Evolutionary conservation across 2,113 vertebrate species (phyloP).

Genomic region (Arvicanthis niloticus): DNA sequence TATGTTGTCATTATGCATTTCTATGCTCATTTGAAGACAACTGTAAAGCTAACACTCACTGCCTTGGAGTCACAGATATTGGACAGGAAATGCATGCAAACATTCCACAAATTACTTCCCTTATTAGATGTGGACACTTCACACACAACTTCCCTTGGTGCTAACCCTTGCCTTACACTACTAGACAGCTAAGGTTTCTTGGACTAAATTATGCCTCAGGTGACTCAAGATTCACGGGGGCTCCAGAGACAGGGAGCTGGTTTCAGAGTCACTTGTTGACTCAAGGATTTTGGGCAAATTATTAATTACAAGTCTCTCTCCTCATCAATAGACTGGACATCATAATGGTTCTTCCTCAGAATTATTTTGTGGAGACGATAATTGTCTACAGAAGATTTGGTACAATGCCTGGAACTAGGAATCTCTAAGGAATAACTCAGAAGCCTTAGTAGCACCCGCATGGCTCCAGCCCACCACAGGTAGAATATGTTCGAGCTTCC

Average conservation of each 20-base stretch:
- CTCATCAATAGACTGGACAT: background rate
- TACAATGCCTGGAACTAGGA: background rate
- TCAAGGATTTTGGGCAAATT: background rate
- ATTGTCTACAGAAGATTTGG: background rate
- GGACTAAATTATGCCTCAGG: background rate
- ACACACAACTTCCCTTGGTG: background rate
- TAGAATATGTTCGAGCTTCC: no score
- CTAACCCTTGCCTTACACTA: background rate
- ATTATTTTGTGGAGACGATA: background rate
- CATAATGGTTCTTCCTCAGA: background rate
- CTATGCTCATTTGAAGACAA: background rate
- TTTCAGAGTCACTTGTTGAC: background rate
- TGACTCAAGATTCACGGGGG: background rate
- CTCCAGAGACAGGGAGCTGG: background rate
- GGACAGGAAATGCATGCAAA: background rate
- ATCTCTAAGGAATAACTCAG: background rate
- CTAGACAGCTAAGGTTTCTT: background rate
- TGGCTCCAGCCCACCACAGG: no score
- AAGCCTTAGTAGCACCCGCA: background rate
- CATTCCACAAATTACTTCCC: background rate
- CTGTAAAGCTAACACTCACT: background rate
- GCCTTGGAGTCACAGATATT: background rate
- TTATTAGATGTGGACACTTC: background rate
- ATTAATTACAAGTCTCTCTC: conserved; percentile 1
- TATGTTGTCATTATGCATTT: conserved; percentile 9